Conservation (phyloP, 2,888 invertebrate species). For the Drosophila kanekoi region DNA sequence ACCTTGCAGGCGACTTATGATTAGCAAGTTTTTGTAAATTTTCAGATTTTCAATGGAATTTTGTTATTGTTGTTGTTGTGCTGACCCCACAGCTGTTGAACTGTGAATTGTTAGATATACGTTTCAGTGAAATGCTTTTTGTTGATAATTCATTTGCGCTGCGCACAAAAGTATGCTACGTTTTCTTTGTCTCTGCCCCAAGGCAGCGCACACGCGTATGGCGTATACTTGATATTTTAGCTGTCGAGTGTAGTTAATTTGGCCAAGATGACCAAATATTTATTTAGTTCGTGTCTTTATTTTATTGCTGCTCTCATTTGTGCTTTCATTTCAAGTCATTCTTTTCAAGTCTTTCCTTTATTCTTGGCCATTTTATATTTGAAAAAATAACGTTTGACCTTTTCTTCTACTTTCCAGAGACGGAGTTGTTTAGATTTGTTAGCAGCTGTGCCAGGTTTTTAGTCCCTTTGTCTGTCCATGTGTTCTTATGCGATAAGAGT, state of each 20-base stretch:
- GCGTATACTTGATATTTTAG: conserved; percentile 43
- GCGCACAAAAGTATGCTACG: conserved; percentile 36
- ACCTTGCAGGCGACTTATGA: conserved; percentile 23
- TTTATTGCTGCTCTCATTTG: conserved; percentile 11
- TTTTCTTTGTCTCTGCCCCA: conserved; percentile 7
- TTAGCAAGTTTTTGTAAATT: conserved; percentile 42
- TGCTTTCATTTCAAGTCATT: conserved; percentile 14
- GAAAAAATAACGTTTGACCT: conserved; percentile 6
- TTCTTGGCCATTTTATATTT: conserved; percentile 5
- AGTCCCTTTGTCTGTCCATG: too few relatives aligned
- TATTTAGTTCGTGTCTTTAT: conserved; percentile 38
- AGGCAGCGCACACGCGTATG: conserved; percentile 19
- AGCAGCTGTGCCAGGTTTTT: not conserved
- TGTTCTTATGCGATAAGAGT: not conserved
- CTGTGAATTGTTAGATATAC: conserved; percentile 42
- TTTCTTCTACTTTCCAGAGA: conserved; percentile 1
- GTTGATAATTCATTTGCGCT: conserved; percentile 22
- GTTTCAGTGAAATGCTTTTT: conserved; percentile 3
- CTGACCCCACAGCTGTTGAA: conserved; percentile 34
- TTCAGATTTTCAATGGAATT: conserved; percentile 8
- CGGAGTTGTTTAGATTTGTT: not conserved
- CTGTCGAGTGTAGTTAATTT: conserved; percentile 37
- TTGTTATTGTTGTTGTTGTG: not conserved
- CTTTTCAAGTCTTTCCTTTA: conserved; percentile 2
- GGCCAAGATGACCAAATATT: conserved; percentile 36